phyloP scores from a whole-genome alignment of 2,113 vertebrate species.

The Ammodytes marinus region DNA sequence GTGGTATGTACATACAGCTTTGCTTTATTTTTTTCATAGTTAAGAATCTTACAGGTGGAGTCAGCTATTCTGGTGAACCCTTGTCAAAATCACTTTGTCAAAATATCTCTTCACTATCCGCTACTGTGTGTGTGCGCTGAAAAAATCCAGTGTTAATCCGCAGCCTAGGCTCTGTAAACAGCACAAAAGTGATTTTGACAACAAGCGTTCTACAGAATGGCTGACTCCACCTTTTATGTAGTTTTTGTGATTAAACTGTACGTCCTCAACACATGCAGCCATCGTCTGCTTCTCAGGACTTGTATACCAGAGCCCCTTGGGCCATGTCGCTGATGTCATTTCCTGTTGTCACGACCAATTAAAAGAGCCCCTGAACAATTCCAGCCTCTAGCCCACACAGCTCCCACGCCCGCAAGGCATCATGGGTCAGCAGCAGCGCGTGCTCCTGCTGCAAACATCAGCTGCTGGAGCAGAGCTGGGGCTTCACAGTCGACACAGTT shows the following conservation, averaged over 20 bases:
- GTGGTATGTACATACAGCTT: not conserved
- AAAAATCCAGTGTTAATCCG: too few relatives aligned
- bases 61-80: too few relatives aligned
- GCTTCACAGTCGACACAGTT: constrained; percentile 66
- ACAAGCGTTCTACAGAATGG: too few relatives aligned
- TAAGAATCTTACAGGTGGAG: not conserved
- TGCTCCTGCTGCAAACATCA: constrained; percentile 65
- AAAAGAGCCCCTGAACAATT: constrained; percentile 37
- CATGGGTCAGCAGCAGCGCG: constrained; percentile 70
- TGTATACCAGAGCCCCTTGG: constrained; percentile 25
- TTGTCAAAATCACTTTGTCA: too few relatives aligned
- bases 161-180: too few relatives aligned
- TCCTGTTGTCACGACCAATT: constrained; percentile 74
- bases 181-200: too few relatives aligned
- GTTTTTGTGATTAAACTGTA: not conserved
- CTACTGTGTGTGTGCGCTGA: too few relatives aligned
- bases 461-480: constrained; percentile 58
- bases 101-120: too few relatives aligned
- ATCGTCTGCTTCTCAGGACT: constrained; percentile 21
- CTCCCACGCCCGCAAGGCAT: constrained; percentile 74
- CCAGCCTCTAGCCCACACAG: constrained; percentile 55
- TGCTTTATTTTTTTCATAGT: not conserved
- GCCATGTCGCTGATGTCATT: constrained; percentile 63
- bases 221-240: not conserved
- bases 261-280: not conserved